Conservation (phyloP, 2,888 invertebrate genomes). For the Dexiosoma caninum region DNA sequence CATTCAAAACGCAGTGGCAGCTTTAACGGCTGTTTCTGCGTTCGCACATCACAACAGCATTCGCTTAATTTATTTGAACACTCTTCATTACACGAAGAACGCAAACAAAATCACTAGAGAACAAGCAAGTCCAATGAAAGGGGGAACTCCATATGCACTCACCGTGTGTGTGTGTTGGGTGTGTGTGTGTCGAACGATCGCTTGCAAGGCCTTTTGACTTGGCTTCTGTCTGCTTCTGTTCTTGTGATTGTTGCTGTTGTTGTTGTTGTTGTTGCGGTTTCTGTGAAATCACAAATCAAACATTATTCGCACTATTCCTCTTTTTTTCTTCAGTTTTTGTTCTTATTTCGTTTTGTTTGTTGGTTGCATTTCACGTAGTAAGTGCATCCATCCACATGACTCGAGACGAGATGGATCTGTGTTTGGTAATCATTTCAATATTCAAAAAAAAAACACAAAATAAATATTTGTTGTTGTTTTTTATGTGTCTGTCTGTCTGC, state of each 20-base stretch:
- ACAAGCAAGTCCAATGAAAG: constrained; percentile 3
- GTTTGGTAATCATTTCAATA: constrained; percentile 51
- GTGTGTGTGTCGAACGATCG: background rate
- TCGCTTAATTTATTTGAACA: constrained; percentile 48
- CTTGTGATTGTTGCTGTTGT: constrained; percentile 11
- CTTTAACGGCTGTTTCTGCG: constrained; percentile 9
- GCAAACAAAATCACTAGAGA: constrained; percentile 7
- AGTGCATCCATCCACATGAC: constrained; percentile 40
- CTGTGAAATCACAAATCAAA: constrained; percentile 75
- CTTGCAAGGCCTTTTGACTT: background rate
- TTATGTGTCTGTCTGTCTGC: constrained; percentile 48
- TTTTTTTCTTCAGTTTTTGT: background rate
- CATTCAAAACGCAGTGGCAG: background rate
- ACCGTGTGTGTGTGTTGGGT: no score
- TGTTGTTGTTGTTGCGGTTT: constrained; percentile 69
- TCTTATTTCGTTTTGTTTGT: background rate
- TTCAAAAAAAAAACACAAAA: constrained; percentile 1
- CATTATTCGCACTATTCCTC: constrained; percentile 71
- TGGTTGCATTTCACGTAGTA: constrained; percentile 9
- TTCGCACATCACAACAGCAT: constrained; percentile 43
- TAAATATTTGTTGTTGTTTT: background rate
- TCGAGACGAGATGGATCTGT: constrained; percentile 44
- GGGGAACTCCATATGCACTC: background rate
- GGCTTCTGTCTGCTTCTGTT: constrained; percentile 31
- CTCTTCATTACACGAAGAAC: constrained; percentile 33